Conservation (phyloP, 2,888 invertebrate species). For the Pseudococcus longispinus region DNA sequence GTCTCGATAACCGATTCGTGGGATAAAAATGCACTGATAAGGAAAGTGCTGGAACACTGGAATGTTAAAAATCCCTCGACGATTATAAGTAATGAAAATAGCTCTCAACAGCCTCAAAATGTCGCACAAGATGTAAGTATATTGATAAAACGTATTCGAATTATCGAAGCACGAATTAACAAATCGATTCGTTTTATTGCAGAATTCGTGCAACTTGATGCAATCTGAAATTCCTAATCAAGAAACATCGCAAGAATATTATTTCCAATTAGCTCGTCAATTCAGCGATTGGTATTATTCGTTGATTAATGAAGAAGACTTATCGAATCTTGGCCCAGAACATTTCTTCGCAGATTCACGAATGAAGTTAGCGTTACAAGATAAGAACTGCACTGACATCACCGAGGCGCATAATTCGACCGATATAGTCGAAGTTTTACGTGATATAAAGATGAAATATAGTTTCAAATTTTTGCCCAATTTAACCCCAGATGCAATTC, state of each 20-base stretch:
- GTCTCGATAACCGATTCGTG: conserved; percentile 64
- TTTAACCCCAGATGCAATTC: conserved; percentile 67
- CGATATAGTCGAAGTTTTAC: conserved; percentile 63
- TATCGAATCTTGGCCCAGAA: conserved; percentile 63
- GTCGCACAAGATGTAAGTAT: neutral
- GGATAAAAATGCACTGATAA: conserved; percentile 67
- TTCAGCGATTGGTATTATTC: conserved; percentile 70
- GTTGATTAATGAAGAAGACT: conserved; percentile 63
- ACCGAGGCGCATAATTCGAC: conserved; percentile 60
- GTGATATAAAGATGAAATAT: conserved; percentile 63
- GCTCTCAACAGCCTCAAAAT: neutral
- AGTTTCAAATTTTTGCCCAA: conserved; percentile 70
- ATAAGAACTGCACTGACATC: conserved; percentile 61
- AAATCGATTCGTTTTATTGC: neutral
- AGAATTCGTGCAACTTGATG: neutral
- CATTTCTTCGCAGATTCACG: conserved; percentile 69
- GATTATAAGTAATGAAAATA: neutral
- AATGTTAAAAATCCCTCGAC: conserved; percentile 58
- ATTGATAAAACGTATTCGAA: neutral
- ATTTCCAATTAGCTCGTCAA: conserved; percentile 66
- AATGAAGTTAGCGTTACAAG: conserved; percentile 62
- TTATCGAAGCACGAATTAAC: neutral
- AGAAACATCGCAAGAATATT: conserved; percentile 5
- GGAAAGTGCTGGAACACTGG: conserved; percentile 65
- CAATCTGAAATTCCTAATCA: neutral